Conservation (phyloP, 2,113 vertebrate species). For the Perca flavescens region DNA sequence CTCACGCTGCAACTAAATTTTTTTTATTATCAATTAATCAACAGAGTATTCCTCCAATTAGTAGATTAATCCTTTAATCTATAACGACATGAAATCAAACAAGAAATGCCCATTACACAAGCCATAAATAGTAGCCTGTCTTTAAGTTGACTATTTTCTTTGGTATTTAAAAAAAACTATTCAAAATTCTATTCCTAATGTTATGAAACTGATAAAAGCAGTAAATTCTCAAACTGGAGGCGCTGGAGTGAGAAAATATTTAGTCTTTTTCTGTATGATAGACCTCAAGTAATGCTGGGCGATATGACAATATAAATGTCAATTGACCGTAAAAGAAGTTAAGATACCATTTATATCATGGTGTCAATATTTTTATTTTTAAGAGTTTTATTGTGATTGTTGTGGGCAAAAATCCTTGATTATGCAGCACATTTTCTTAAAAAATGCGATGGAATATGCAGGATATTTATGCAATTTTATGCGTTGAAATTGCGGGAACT, state of each 20-base stretch:
- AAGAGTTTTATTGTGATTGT: no score
- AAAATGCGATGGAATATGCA: no score
- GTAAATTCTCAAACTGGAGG: not conserved
- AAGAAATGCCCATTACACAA: not conserved
- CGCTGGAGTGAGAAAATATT: not conserved
- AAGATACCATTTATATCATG: not conserved
- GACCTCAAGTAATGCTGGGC: not conserved
- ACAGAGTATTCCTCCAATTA: not conserved
- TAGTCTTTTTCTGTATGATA: not conserved
- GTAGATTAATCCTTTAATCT: not conserved
- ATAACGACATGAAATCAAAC: not conserved
- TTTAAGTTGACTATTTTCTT: not conserved
- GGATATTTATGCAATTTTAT: no score
- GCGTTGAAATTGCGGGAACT: no score
- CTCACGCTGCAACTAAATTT: not conserved
- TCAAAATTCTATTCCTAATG: not conserved
- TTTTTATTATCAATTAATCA: not conserved
- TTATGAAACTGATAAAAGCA: not conserved
- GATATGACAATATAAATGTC: not conserved
- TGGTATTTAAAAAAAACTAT: not conserved
- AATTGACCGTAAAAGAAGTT: not conserved
- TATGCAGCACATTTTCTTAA: no score
- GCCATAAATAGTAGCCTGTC: not conserved
- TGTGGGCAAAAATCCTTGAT: no score
- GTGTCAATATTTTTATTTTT: no score